Conservation (phyloP, 2,113 vertebrate species). For the Rhineura floridana region DNA sequence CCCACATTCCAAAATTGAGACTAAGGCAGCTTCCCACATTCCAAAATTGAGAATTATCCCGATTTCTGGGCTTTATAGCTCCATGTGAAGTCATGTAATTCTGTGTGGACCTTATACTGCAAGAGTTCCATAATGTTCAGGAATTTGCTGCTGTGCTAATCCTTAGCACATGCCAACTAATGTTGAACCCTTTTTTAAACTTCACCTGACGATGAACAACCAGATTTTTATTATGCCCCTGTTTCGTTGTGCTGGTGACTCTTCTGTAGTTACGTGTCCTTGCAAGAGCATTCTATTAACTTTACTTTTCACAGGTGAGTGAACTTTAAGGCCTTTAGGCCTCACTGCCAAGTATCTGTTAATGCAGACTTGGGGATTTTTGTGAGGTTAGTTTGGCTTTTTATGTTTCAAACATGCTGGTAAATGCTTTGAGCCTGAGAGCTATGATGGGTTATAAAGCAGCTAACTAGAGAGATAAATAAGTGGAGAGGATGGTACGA, state of each 20-base stretch:
- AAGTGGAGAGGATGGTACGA: neutral
- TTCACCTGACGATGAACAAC: neutral
- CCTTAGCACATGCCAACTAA: neutral
- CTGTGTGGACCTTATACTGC: neutral
- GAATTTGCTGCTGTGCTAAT: neutral
- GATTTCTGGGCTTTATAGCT: conserved; percentile 6
- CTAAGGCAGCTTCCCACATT: neutral
- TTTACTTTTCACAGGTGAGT: conserved; percentile 3
- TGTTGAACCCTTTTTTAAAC: conserved; percentile 30
- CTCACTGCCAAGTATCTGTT: neutral
- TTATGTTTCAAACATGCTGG: conserved; percentile 5
- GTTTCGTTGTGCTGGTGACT: conserved; percentile 1
- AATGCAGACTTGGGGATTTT: neutral
- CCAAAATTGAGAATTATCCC: neutral
- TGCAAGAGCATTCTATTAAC: conserved; percentile 8
- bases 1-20: too few relatives aligned
- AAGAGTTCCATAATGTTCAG: conserved; percentile 15
- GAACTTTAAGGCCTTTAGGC: neutral
- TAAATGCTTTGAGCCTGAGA: neutral
- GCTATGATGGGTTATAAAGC: neutral
- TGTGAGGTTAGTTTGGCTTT: conserved; percentile 8
- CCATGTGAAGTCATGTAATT: conserved; percentile 7
- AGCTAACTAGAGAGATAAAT: conserved; percentile 15
- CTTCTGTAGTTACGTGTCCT: conserved; percentile 13
- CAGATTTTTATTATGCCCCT: conserved; percentile 14